Conservation (phyloP, 2,113 vertebrate genomes). For the Crotalus viridis region DNA sequence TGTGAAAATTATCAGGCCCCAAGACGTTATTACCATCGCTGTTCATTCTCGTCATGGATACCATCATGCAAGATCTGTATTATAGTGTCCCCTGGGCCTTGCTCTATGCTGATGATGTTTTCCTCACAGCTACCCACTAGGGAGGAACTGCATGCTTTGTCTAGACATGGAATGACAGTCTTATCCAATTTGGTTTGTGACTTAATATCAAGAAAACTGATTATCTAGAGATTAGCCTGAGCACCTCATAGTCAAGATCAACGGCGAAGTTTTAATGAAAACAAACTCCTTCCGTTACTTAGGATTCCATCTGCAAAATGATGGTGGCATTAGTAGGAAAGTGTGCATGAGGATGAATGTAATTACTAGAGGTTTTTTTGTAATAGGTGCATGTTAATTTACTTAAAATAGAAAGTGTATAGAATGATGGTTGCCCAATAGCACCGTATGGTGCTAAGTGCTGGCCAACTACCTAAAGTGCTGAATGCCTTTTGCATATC, state of each 20-base stretch:
- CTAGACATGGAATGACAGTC: neutral
- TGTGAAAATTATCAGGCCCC: neutral
- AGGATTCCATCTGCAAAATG: neutral
- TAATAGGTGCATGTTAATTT: neutral
- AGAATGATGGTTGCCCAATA: neutral
- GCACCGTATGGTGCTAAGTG: neutral
- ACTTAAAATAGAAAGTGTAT: neutral
- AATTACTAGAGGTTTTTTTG: neutral
- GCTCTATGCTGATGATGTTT: neutral
- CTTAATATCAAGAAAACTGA: neutral
- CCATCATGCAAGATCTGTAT: neutral
- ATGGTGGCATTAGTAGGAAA: neutral
- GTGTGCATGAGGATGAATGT: neutral
- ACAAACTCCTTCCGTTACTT: neutral
- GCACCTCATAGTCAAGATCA: neutral
- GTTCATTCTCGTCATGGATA: neutral
- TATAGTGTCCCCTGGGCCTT: neutral
- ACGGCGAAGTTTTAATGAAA: neutral
- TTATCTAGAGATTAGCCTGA: neutral
- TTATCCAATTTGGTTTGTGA: neutral
- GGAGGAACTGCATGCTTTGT: neutral
- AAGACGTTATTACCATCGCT: neutral
- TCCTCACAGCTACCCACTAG: neutral
- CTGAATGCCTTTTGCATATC: neutral
- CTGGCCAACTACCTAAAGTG: neutral